A percentile compares a stretch with the other conserved stretches of the same genome.
phyloP scores from a whole-genome alignment of 2,113 vertebrate genomes.

The Pycnonotus jocosus region DNA sequence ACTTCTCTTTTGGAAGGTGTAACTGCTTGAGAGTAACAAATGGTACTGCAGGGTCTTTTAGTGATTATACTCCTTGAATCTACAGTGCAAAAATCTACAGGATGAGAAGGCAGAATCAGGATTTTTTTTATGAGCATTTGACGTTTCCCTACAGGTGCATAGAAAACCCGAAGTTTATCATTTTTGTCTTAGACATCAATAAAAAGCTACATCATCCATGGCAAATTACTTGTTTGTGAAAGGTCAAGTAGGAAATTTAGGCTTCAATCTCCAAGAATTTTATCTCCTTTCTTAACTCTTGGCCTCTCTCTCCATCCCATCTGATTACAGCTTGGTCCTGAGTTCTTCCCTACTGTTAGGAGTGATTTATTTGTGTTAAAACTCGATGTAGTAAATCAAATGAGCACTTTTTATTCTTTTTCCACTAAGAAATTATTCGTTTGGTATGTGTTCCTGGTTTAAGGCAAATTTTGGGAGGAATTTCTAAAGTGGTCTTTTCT shows the following conservation, averaged over 20 bases:
- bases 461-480: neutral
- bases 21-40: neutral
- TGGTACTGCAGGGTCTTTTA: neutral
- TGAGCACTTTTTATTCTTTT: neutral
- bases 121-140: neutral
- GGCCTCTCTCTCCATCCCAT: neutral
- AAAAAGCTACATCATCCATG: fast-evolving
- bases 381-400: neutral
- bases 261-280: neutral
- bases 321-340: neutral
- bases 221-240: neutral
- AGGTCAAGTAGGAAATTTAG: neutral
- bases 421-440: neutral
- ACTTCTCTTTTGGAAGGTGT: neutral
- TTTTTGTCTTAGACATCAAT: neutral
- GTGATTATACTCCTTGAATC: neutral
- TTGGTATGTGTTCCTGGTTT: neutral
- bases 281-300: neutral
- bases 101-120: neutral
- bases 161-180: neutral
- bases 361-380: neutral
- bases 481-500: neutral
- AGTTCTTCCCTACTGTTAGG: neutral
- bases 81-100: neutral
- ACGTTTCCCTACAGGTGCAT: neutral